These are phyloP conservation scores for Acanthococcus lagerstroemiae DNA, from an alignment of 2,888 invertebrate genomes.

Conservation along the genomic window DNA sequence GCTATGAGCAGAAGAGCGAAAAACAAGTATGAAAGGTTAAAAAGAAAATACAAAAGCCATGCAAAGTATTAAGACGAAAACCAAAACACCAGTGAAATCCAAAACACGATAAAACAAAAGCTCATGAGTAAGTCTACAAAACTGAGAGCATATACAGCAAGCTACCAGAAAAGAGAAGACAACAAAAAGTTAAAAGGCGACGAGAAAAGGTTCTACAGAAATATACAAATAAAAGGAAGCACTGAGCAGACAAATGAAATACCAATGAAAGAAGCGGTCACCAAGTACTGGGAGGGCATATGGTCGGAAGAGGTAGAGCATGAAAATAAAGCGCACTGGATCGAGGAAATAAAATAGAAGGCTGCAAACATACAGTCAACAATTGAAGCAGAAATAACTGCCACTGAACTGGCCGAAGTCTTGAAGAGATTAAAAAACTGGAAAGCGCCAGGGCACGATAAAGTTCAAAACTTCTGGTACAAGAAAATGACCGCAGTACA, in stretches of 20 bases:
- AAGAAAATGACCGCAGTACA: conserved; percentile 17
- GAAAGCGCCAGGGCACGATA: conserved; percentile 28
- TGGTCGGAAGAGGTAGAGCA: neutral
- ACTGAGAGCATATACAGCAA: too few species aligned
- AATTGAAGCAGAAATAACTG: neutral
- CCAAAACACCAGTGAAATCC: too few species aligned
- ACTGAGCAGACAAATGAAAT: neutral
- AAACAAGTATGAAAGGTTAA: neutral
- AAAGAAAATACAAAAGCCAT: neutral
- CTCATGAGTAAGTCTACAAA: too few species aligned
- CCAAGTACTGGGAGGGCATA: neutral
- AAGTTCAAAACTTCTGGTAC: conserved; percentile 30
- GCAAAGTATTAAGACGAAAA: neutral
- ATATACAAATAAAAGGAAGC: too few species aligned
- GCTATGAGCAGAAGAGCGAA: neutral
- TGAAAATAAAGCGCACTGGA: neutral
- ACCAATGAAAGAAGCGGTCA: neutral
- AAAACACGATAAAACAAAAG: too few species aligned
- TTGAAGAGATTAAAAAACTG: conserved; percentile 20
- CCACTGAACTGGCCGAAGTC: neutral
- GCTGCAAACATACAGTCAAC: neutral
- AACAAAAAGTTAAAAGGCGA: too few species aligned
- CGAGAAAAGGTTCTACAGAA: too few species aligned
- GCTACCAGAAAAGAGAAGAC: too few species aligned
- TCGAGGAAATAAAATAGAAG: neutral